Evolutionary conservation across 2,797 vertebrate genomes (phyloP), one percentile per base, ranked within the genome.

Genomic region (Protonibea diacanthus): DNA sequence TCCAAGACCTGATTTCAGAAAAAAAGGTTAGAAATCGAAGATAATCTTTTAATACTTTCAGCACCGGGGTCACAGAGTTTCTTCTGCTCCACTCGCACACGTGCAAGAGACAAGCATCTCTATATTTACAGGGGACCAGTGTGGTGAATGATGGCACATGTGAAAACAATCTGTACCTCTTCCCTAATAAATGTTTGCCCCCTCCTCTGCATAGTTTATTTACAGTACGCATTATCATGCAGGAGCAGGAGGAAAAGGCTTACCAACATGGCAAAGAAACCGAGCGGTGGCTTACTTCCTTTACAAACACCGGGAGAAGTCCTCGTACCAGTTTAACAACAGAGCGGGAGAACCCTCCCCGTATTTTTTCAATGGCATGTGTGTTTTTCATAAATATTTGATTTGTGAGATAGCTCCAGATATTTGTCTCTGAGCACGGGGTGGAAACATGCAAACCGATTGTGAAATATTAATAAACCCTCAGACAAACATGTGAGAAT

Each of bases 381-480:
- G 20, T 83, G 76, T 89, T 85, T 89, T 84, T 87, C 68, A 87
- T 92, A 88, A 93, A 94, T 93, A 91, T 92, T 94, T 91, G 49
- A 94, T 91, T 73, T 80, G 55, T 67, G 78, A 87, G 69, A 88
- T 84, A 78, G 82, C 80, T 78, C 77, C 73, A 88, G 81, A 89
- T 84, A 83, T 92, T 91, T 92, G 83, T 86, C 81, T 88, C 78
- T 3, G 38, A 78, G 78, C 55, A 47, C 20, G 3, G 55, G 45
- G 63, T 74, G 80, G 85, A 91, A 91, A 86, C 86, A 84, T 87
- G 83, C 75, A 85, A 90, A 80, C 76, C 78, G 65, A 86, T 91
- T 91, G 90, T 93, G 77, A 92, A 94, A 94, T 93, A 93, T 92
- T 93, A 89, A 92, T 93, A 90, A 86, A 82, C 76, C 61, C 33